Evolutionary conservation across 2,888 invertebrate species (phyloP).

Genomic region (Chaetogeoica ovagalla): DNA sequence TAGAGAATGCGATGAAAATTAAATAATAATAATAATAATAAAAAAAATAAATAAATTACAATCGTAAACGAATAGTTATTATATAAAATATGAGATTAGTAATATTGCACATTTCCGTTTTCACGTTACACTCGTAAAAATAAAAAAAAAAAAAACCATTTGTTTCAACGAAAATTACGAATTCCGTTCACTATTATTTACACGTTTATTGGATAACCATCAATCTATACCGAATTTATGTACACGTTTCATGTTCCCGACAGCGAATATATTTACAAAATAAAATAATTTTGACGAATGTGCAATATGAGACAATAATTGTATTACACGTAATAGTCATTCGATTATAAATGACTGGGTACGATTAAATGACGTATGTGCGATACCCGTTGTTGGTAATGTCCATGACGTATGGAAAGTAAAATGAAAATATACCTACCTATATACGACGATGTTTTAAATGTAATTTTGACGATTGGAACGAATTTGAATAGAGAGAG

Average conservation of each 20-base stretch:
- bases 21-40: background rate
- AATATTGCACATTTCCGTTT: conserved; percentile 50
- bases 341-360: background rate
- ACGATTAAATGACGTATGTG: background rate
- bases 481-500: background rate
- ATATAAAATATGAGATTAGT: background rate
- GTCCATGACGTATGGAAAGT: background rate
- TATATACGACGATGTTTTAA: background rate
- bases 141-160: background rate
- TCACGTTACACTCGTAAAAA: conserved; percentile 1
- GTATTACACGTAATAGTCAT: too few species aligned
- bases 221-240: background rate
- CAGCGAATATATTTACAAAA: background rate
- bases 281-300: background rate
- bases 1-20: conserved; percentile 13
- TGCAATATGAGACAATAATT: background rate
- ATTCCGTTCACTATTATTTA: conserved; percentile 12
- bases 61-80: background rate
- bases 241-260: conserved; percentile 9
- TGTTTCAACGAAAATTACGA: conserved; percentile 13
- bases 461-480: background rate
- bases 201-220: background rate
- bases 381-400: background rate
- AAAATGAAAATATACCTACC: background rate
- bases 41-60: conserved; percentile 8